Base-by-base conservation (phyloP, 53 echinoderm and acorn worm species). In the Hippasteria phrygiana region DNA sequence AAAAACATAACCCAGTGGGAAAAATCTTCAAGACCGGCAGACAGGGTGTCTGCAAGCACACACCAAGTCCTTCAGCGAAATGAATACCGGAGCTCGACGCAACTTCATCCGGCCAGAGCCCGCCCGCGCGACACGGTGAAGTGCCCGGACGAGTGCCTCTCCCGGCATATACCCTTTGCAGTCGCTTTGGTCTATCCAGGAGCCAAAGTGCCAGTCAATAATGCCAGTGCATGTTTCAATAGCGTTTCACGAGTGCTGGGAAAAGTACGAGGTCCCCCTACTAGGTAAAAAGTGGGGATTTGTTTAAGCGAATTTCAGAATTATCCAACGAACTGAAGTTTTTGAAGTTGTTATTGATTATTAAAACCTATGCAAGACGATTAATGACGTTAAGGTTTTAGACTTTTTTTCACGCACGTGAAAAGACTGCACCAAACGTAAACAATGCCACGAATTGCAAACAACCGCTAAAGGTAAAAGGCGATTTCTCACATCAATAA, bases 91-190 rank as follows among this genome's bases (percentile, higher is more conserved):
- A 24, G 10, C 17, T 83, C 31, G 13, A 12, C 22, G 85, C 48
- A 85, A 85, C 71, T 26, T 7, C 53, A 70, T 50, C 85, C 71
- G 71, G 69, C 51, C 28, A 35, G 14, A 33, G 36, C 36, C 64
- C 51, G 84, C 12, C 71, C 3, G 70, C 22, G 17, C 82, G 82
- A 65, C 82, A 82, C 66, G 31, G 24, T 82, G 65, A 66, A 82
- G 82, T 82, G 29, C 66, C 11, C 20, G 16, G 0, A 16, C 1
- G 45, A 82, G 82, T 82, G 82, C 62, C 29, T 82, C 34, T 4
- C 33, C 16, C 66, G 10, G 3, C 13, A 20, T 26, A 65, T 33
- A 64, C 82, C 64, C 82, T 82, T 46, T 64, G 45, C 29, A 43
- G 43, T 66, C 65, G 64, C 66, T 45, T 66, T 42, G 24, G 66